Conservation (phyloP, 2,797 vertebrate genomes). For the Salarias fasciatus region DNA sequence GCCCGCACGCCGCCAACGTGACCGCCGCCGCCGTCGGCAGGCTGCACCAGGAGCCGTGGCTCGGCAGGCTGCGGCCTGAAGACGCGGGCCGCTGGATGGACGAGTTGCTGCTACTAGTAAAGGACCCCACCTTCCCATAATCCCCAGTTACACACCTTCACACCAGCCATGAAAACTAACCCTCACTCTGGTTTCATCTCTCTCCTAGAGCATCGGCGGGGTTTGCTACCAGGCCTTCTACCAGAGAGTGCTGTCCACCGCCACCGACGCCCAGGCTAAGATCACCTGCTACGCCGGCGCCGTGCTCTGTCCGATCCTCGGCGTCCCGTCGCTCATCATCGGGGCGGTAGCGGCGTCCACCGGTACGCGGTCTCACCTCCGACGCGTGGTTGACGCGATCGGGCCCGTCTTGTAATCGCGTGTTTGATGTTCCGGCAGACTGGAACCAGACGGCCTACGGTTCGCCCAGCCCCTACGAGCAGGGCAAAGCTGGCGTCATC, state of each 20-base stretch:
- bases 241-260: conserved; percentile 57
- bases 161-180: neutral
- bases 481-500: conserved; percentile 48
- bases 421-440: conserved; percentile 38
- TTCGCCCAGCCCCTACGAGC: conserved; percentile 42
- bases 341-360: conserved; percentile 57
- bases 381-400: no score
- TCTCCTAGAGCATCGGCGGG: conserved; percentile 44
- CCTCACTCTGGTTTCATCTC: neutral
- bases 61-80: conserved; percentile 70
- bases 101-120: conserved; percentile 54
- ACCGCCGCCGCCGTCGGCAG: conserved; percentile 67
- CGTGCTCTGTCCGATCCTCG: conserved; percentile 44
- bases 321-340: conserved; percentile 55
- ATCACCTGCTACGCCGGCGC: conserved; percentile 53
- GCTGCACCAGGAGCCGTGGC: conserved; percentile 77
- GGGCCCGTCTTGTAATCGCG: neutral
- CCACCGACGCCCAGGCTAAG: conserved; percentile 50
- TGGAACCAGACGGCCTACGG: conserved; percentile 64
- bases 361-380: conserved; percentile 25
- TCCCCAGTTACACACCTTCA: neutral
- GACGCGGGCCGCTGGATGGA: conserved; percentile 80
- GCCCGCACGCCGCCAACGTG: conserved; percentile 71
- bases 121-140: neutral
- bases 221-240: conserved; percentile 62